Conservation (phyloP, 2,113 vertebrate genomes). For the Cinclus mexicanus region DNA sequence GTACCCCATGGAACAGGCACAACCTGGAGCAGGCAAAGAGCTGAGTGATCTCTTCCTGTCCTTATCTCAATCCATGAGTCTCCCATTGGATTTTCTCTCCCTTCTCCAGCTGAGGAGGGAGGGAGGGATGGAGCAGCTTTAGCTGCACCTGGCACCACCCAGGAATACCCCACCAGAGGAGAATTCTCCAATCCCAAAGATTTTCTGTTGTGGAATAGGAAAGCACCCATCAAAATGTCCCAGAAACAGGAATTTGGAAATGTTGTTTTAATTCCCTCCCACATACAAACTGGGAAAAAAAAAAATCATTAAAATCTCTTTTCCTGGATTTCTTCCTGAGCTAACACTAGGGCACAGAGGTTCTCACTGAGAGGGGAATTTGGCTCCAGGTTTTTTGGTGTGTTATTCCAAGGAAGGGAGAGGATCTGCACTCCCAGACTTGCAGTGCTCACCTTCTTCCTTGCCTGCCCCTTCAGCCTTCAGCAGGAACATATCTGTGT, state of each 20-base stretch:
- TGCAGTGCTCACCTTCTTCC: constrained; percentile 75
- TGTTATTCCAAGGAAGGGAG: background rate
- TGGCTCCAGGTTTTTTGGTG: background rate
- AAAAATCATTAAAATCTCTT: background rate
- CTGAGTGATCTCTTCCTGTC: background rate
- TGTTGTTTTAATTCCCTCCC: constrained; percentile 9
- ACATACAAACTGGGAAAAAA: background rate
- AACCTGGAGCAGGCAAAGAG: background rate
- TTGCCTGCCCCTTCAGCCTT: constrained; percentile 79
- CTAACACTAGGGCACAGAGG: background rate
- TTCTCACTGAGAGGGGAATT: background rate
- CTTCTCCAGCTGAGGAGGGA: background rate
- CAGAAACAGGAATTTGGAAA: background rate
- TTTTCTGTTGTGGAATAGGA: background rate
- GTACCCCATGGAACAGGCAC: background rate
- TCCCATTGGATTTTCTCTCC: background rate
- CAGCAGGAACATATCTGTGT: constrained; percentile 92
- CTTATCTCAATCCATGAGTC: background rate
- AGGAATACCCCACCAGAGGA: background rate
- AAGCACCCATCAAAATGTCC: background rate
- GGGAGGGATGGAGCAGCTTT: background rate
- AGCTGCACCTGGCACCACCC: background rate
- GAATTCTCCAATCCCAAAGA: background rate
- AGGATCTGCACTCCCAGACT: background rate
- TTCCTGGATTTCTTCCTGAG: background rate